phyloP scores from a whole-genome alignment of 1,140 invertebrate species.

The Aphidius ervi region DNA sequence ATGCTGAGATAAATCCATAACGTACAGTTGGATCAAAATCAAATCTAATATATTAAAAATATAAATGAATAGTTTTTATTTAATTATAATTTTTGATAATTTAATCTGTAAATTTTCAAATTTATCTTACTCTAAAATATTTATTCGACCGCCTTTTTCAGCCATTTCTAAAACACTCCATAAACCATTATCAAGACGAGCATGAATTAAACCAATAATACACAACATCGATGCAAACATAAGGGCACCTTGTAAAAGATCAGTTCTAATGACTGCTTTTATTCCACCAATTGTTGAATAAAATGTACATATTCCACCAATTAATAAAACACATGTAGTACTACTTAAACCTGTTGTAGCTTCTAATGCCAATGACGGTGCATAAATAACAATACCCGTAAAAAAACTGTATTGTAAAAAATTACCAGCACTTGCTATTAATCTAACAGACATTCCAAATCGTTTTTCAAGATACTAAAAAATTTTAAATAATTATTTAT shows the following conservation, averaged over 20 bases:
- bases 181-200: slow-evolving; percentile 63
- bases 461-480: slow-evolving; percentile 75
- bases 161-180: slow-evolving; percentile 66
- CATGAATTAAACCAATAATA: slow-evolving; percentile 49
- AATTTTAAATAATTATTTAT: not conserved
- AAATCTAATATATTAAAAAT: slow-evolving; percentile 41
- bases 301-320: slow-evolving; percentile 79
- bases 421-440: slow-evolving; percentile 72
- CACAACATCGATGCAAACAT: slow-evolving; percentile 64
- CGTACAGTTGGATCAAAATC: slow-evolving; percentile 65
- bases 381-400: slow-evolving; percentile 90
- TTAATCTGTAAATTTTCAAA: not conserved
- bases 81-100: not conserved
- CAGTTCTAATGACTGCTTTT: slow-evolving; percentile 84
- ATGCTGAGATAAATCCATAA: slow-evolving; percentile 70
- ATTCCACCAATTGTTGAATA: slow-evolving; percentile 86
- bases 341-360: slow-evolving; percentile 77
- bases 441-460: slow-evolving; percentile 66
- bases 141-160: slow-evolving; percentile 46
- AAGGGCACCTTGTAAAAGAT: slow-evolving; percentile 76
- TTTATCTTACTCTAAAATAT: slow-evolving; percentile 39
- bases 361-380: slow-evolving; percentile 85
- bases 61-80: not conserved
- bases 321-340: slow-evolving; percentile 70
- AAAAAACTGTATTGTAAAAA: slow-evolving; percentile 81